Evolutionary conservation across 2,888 invertebrate genomes (phyloP), one percentile per base, ranked within the genome.

Genomic region (Auanema freiburgensis): DNA sequence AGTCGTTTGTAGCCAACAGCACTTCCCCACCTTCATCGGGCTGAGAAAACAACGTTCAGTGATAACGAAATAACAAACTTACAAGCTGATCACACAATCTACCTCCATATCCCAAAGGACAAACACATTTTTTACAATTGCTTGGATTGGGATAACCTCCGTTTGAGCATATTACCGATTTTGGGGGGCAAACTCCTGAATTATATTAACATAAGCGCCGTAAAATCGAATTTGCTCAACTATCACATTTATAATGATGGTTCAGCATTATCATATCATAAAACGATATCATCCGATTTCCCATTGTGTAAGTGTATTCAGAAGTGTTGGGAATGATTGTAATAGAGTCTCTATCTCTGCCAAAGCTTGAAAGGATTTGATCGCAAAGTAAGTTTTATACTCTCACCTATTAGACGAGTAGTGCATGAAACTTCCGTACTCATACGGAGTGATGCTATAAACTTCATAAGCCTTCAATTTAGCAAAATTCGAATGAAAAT

Each of bases 91-190:
- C 61, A 59, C 76, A 74, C 11, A 66, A 42, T 18, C 46, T 33
- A 23, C 77, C 77, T 10, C 73, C 78, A 57, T 77, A 80, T 43
- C 80, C 80, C 6, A 69, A 65, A 10, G 80, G 80, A 58, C 80
- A 80, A 43, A 78, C 71, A 58, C 80, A 80, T 21, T 25, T 55
- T 18, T 54, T 42, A 52, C 79, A 80, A 64, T 77, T 71, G 25
- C 73, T 57, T 8, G 79, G 77, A 43, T 69, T 70, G 11, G 70
- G 72, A 52, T 72, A 75, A 8, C 79, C 80, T 0, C 80, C 77
- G 59, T 80, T 80, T 56, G 61, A 25, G 51, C 80, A 80, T 33
- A 62, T 59, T 10, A 69, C 74, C 3, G 74, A 70, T 10, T 55
- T 59, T 1, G 65, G n/a, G 0, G 72, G 59, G 44, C 76, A 76